Evolutionary conservation across 1,140 invertebrate species (phyloP), one percentile per base, ranked within the genome.

Genomic region (Neodiprion pinetum): DNA sequence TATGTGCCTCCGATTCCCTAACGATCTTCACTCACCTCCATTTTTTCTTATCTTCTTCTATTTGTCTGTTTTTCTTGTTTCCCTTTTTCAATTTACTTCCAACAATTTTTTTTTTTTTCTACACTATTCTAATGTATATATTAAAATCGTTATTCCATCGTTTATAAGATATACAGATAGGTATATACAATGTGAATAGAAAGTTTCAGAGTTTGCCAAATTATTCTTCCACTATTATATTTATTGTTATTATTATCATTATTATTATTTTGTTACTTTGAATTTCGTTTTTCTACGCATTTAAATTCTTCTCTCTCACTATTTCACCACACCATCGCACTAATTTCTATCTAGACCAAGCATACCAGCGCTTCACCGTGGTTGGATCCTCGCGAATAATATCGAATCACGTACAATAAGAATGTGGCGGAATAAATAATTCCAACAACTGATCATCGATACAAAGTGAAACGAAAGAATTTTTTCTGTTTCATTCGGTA

Each of bases 21-120:
- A 75, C 86, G 85, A 88, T 83, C 86, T 84, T 81, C 74, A 40
- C 53, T 76, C 40, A 81, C 78, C 79, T 79, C 76, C 74, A 67
- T 78, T 78, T 76, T 68, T 75, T 66, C 76, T 61, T 68, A 73
- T 69, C 53, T 17, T 78, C 72, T 73, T 48, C 71, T 50, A 50
- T 11, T 70, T 66, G 65, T 72, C 70, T 75, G 47, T 69, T 67
- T 74, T 53, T 69, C 72, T 75, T 47, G 53, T 61, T 17, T 61
- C n/a, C 5, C 9, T 61, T 61, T 14, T 61, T 61, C 73, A 70
- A 48, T 74, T 77, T 78, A 12, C 48, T 74, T 76, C 76, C 77
- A 71, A 76, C 70, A 21, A 53, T 73, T 67, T 70, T 40, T 48
- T 72, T 17, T 74, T 61, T 49, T 11, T 68, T 67, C 8, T 71